Evolutionary conservation across 2,113 vertebrate genomes (phyloP), one percentile per base, ranked within the genome.

Genomic region (Oreochromis tanganicae): DNA sequence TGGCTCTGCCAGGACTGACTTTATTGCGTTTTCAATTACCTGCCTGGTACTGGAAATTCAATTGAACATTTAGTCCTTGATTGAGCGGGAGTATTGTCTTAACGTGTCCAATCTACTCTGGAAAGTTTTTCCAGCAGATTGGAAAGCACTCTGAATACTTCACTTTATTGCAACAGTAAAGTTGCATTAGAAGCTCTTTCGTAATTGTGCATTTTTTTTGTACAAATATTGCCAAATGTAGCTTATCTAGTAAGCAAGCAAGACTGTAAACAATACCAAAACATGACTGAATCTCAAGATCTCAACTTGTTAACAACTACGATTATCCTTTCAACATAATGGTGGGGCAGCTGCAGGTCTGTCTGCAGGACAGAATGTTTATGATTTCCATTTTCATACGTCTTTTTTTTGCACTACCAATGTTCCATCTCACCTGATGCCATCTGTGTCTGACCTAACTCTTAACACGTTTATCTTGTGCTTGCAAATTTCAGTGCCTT

Each of bases 1-100:
- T 41, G 19, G 61, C 54, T 92, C 52, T 43, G 38, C 71, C 81
- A 87, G 57, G 55, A 78, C 55, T 29, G 54, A 82, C 56, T 89
- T 88, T 87, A 83, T 88, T 86, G 71, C 34, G 1, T 88, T 91
- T 88, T 85, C 92, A 92, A 92, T 93, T 88, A 89, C 71, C 83
- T 68, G 84, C 46, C 80, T 63, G 73, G 11, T 88, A 82, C 83
- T 85, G 71, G 79, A 91, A 83, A 85, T 61, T 61, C 85, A 68
- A 88, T 82, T 89, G 83, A 85, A 89, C 66, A 87, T 81, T 93
- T 89, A 91, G 83, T 43, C 46, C 14, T 82, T 87, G 83, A 89
- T 81, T 93, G 90, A 91, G 55, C 0, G 3, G 82, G 71, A 83
- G 61, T 68, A 85, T 86, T 92, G 84, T 91, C 87, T 73, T 59